Evolutionary conservation across 2,888 invertebrate genomes (phyloP).

Genomic region (Branchellion lobata): DNA sequence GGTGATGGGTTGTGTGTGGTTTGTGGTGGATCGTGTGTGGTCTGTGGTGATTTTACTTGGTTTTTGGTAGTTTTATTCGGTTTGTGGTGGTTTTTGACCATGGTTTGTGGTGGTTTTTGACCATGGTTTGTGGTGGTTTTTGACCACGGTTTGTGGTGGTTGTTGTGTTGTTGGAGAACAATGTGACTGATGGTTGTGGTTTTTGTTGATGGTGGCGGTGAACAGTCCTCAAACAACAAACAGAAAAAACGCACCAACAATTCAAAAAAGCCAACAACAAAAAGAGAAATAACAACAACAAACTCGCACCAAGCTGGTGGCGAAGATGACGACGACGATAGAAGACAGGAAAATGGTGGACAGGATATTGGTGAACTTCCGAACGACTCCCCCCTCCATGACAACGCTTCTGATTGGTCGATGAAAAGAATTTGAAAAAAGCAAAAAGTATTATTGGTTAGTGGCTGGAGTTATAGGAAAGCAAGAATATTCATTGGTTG

Average conservation of each 20-base stretch:
- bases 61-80: too few species aligned
- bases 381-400: neutral
- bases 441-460: neutral
- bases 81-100: too few species aligned
- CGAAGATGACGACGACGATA: neutral
- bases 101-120: neutral
- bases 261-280: neutral
- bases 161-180: neutral
- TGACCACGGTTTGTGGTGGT: neutral
- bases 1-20: neutral
- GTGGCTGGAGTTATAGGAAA: too few species aligned
- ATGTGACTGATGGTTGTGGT: neutral
- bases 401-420: neutral
- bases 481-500: too few species aligned
- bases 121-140: neutral
- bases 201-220: neutral
- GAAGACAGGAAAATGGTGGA: neutral
- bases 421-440: neutral
- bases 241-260: neutral
- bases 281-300: neutral
- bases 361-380: neutral
- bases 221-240: constrained; percentile 18
- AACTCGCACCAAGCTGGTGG: neutral
- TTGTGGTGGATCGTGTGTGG: neutral
- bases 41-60: too few species aligned